phyloP scores from a whole-genome alignment of 2,113 vertebrate genomes.

The Colossoma macropomum region DNA sequence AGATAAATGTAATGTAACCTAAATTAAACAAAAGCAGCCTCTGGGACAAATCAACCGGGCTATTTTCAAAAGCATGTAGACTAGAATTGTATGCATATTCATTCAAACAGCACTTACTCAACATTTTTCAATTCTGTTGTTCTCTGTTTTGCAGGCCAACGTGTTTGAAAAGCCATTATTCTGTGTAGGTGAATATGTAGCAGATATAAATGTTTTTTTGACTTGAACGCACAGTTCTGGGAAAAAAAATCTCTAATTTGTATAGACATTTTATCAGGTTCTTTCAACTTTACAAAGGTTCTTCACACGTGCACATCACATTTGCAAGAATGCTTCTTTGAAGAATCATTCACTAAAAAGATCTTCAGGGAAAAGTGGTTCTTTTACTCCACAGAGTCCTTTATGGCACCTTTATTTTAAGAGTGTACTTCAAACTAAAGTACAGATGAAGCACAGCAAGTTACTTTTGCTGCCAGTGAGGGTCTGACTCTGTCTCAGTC shows the following conservation, averaged over 20 bases:
- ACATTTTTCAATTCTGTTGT: conserved; percentile 6
- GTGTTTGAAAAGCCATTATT: neutral
- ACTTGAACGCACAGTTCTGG: neutral
- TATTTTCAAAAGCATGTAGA: neutral
- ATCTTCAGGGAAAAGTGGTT: neutral
- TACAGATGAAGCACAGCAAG: neutral
- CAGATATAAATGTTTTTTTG: neutral
- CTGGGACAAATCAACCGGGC: neutral
- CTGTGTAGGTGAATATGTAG: neutral
- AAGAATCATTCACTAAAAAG: neutral
- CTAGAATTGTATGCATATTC: neutral
- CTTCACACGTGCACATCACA: neutral
- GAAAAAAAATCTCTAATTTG: neutral
- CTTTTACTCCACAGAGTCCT: neutral
- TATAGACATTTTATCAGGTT: neutral
- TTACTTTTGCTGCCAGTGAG: neutral
- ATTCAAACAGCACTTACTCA: conserved; percentile 9
- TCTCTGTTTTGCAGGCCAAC: neutral
- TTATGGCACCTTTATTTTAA: neutral
- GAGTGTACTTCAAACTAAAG: neutral
- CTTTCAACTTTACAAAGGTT: neutral
- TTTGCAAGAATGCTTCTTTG: neutral
- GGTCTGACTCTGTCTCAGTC: neutral
- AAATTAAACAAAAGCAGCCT: conserved; percentile 21
- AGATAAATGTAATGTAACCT: conserved; percentile 14